These are phyloP conservation scores for Cabera pusaria DNA, from an alignment of 2,888 invertebrate species.

Conservation along the genomic window DNA sequence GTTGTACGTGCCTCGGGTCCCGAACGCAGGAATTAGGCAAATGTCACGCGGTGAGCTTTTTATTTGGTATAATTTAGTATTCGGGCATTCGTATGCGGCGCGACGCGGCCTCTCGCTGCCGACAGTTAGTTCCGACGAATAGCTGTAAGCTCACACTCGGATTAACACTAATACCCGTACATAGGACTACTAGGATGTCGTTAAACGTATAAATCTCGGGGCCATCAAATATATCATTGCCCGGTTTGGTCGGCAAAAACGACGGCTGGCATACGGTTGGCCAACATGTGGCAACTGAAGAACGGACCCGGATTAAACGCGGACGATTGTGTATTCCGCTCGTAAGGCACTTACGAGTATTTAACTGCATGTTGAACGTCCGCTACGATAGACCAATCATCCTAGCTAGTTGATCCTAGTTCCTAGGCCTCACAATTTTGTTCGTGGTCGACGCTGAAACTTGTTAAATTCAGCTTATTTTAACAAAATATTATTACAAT, in stretches of 20 bases:
- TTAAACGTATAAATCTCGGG: conserved; percentile 28
- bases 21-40: conserved; percentile 51
- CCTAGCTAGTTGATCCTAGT: no score
- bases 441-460: no score
- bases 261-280: conserved; percentile 31
- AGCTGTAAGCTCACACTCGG: conserved; percentile 51
- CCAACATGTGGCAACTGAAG: conserved; percentile 22
- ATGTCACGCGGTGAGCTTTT: conserved; percentile 44
- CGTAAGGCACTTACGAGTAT: conserved; percentile 13
- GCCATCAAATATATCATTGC: conserved; percentile 36
- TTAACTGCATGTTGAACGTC: conserved; percentile 8
- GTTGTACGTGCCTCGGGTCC: conserved; percentile 47
- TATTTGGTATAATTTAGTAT: no score
- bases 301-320: conserved; percentile 26
- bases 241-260: conserved; percentile 28
- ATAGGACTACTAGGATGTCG: conserved; percentile 32
- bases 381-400: no score
- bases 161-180: conserved; percentile 46
- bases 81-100: conserved; percentile 63
- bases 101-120: conserved; percentile 22
- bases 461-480: no score
- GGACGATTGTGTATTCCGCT: conserved; percentile 20
- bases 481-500: not conserved
- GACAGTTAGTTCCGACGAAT: conserved; percentile 70
- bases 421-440: no score